phyloP scores from a whole-genome alignment of 2,113 vertebrate species.

The Girardinichthys multiradiatus region DNA sequence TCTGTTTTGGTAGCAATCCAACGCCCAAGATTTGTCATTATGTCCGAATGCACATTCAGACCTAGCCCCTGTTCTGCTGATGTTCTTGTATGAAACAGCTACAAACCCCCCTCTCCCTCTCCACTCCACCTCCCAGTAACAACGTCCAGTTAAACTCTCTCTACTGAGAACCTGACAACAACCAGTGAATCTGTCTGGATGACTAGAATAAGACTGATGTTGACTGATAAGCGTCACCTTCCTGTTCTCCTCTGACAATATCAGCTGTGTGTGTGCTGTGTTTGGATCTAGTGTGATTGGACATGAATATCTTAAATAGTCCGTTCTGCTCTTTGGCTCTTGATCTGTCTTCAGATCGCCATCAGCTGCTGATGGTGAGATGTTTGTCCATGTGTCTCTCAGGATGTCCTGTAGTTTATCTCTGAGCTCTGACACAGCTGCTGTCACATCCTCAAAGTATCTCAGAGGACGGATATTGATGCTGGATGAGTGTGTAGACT shows the following conservation, averaged over 20 bases:
- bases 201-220: background rate
- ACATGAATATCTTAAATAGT: background rate
- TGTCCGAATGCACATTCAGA: background rate
- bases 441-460: constrained; percentile 13
- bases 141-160: constrained; percentile 23
- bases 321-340: background rate
- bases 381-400: constrained; percentile 4
- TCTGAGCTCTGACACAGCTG: constrained; percentile 13
- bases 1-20: background rate
- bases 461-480: constrained; percentile 2
- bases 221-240: background rate
- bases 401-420: constrained; percentile 9
- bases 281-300: background rate
- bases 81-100: constrained; percentile 14
- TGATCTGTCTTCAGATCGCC: background rate
- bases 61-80: constrained; percentile 1
- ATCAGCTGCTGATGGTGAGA: background rate
- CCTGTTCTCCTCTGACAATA: background rate
- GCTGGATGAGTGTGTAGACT: constrained; percentile 12
- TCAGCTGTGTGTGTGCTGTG: background rate
- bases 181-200: constrained; percentile 21
- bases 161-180: constrained; percentile 18
- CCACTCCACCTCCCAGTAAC: constrained; percentile 29
- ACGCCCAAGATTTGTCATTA: constrained; percentile 14
- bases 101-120: background rate